Percentiles rank a stretch among this genome's conserved stretches.
phyloP scores from a whole-genome alignment of 1,140 invertebrate species.

The Uloborus diversus region DNA sequence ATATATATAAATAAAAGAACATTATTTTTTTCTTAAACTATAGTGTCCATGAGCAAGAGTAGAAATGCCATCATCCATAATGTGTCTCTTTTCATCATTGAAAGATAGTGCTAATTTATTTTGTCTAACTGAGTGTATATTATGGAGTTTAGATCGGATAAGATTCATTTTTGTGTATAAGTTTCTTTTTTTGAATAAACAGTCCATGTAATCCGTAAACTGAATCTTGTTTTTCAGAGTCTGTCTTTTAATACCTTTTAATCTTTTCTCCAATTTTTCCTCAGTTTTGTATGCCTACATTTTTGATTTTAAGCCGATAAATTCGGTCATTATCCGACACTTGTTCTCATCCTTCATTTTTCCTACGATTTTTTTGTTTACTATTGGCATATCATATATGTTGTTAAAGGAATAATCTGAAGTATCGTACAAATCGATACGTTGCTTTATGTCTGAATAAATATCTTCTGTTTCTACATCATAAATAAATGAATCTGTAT shows the following conservation, averaged over 20 bases:
- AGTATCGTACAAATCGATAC: not conserved
- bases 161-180: not conserved
- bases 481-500: not conserved
- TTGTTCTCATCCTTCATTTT: slow-evolving; percentile 29
- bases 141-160: not conserved
- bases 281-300: slow-evolving; percentile 11
- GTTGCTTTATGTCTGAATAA: not conserved
- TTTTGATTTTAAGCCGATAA: slow-evolving; percentile 17
- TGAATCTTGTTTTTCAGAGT: not conserved
- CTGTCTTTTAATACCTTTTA: slow-evolving; percentile 15
- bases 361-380: slow-evolving; percentile 38
- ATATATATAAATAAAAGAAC: too few relatives aligned
- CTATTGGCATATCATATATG: not conserved
- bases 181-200: not conserved
- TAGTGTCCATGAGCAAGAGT: not conserved
- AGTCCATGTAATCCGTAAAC: not conserved
- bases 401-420: slow-evolving; percentile 33
- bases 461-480: not conserved
- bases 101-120: not conserved
- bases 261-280: not conserved
- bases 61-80: not conserved
- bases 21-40: too few relatives aligned
- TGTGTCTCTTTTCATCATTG: not conserved
- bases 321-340: slow-evolving; percentile 29
- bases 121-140: not conserved